Base-by-base conservation (phyloP, 2,888 invertebrate species). In the Chrysolina americana region DNA sequence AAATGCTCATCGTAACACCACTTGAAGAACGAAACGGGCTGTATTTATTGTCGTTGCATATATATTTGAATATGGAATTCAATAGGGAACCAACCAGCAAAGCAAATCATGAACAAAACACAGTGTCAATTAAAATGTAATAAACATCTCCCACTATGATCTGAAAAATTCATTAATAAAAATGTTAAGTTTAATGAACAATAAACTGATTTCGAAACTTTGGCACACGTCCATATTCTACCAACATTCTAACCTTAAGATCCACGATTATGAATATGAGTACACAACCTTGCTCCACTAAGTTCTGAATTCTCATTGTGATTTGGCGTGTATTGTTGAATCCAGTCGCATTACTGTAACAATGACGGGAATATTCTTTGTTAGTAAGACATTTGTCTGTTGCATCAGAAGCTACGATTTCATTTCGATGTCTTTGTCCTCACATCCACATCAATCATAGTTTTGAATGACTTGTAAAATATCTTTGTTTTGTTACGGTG, bases 311-410 rank as follows among this genome's bases (percentile, higher is more conserved):
- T 66, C 41, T 36, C 69, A 59, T 44, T 69, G 59, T 28, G 59
- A 59, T 28, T 59, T 28, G 59, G 8, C 28, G n/a, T 13, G 68
- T 68, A 65, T 73, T 73, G 63, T 68, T 68, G 59, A 41, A 68
- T 23, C 63, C 63, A 63, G 70, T 70, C 64, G 70, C 70, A 65
- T 70, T 70, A 70, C 64, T 21, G 63, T 28, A 70, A 70, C 70
- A 70, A 70, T 65, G 50, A 48, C 70, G 70, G 63, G 70, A 70
- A 70, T 70, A 64, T 70, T 70, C 70, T 70, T 50, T 63, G 48
- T 48, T 66, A 23, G 15, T 66, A 36, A 50, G 53, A 66, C 53
- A 66, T 50, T 48, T 63, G 44, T 44, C 48, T 36, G 41, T 70
- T 70, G 65, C 70, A 64, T 70, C 63, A 70, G 64, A 21, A 47